Base-by-base conservation (phyloP, 2,797 vertebrate genomes). In the Enteromius viviparus region DNA sequence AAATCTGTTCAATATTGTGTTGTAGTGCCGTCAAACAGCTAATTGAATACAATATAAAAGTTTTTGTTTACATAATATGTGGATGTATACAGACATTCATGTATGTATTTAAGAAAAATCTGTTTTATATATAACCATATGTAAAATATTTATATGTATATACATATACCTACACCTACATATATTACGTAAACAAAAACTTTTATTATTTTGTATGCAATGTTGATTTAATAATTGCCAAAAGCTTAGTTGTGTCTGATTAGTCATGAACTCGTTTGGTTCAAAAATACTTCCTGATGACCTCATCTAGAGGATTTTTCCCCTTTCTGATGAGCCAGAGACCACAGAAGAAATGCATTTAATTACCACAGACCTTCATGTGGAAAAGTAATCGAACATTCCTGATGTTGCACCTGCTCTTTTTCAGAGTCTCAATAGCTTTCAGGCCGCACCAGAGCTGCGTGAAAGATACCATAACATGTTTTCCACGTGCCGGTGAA, bases 381-480 rank as follows among this genome's bases (percentile, higher is more conserved):
- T 81, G 79, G 79, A 81, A 80, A 81, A 81, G 69, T 42, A 49
- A 45, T 45, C 40, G 9, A 68, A 11, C 23, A 58, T 15, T 69
- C 37, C 65, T 60, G 3, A 32, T 62, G 68, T 47, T 64, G 26
- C 65, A 45, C 60, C 60, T 29, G 55, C 8, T 64, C 29, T 64
- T 17, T 64, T 32, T 64, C 26, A 64, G 26, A 6, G 14, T 53
- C 29, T 53, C 10, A 2, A 11, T 53, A 19, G 2, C 17, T 72
- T 72, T 47, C 32, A 0, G 47, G 29, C 19, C 1, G 10, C 8
- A 10, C 3, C 69, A 10, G 42, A 71, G 45, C 17, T 7, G 32
- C 6, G 23, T 6, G 12, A 76, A 37, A 10, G 34, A 76, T 40
- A 58, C 34, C 10, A 34, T 12, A 19, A 21, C 71, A 14, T 21